Base-by-base conservation (phyloP, 2,797 vertebrate species). In the Coreius guichenoti region DNA sequence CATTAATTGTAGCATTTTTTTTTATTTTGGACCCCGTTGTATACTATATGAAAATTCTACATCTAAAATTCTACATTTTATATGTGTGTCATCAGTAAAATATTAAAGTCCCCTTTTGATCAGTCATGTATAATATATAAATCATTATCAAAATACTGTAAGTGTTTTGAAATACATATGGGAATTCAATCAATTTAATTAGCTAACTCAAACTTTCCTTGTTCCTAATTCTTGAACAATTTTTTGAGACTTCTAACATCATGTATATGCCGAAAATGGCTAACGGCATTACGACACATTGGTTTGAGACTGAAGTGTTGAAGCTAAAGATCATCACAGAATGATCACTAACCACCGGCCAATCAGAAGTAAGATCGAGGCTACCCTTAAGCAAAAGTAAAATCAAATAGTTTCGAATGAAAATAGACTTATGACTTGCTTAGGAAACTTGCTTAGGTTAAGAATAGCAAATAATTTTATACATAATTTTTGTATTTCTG, bases 71-170 rank as follows among this genome's bases (percentile, higher is more conserved):
- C 36, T 39, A 39, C 7, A 39, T 39, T 39, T 39, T 39, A 1
- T 33, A 7, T 4, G 6, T 45, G 36, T 21, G 11, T 16, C 19
- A 26, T 47, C 5, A 0, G 13, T 80, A 31, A 47, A 65, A 79
- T 65, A 79, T 79, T 79, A 45, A 65, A 79, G n/a, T 29, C n/a
- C 61, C 19, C 19, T 80, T 67, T 47, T 23, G 43, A 31, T 33
- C 17, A 51, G 63, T 33, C 31, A 51, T 68, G 63, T 80, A 49
- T 80, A 68, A 68, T 67, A 23, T 47, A 49, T 67, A 67, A 49
- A 31, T 19, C 61, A 80, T 49, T 5, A 80, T 13, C 6, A 13
- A 45, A 19, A 19, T n/a, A n/a, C 36, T 39, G 7, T 39, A 8
- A 23, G 58, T 23, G 39, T 80, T 47, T 31, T 79, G 19, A 31